Conservation (phyloP, 2,888 invertebrate genomes). For the Pristionchus arcanus region DNA sequence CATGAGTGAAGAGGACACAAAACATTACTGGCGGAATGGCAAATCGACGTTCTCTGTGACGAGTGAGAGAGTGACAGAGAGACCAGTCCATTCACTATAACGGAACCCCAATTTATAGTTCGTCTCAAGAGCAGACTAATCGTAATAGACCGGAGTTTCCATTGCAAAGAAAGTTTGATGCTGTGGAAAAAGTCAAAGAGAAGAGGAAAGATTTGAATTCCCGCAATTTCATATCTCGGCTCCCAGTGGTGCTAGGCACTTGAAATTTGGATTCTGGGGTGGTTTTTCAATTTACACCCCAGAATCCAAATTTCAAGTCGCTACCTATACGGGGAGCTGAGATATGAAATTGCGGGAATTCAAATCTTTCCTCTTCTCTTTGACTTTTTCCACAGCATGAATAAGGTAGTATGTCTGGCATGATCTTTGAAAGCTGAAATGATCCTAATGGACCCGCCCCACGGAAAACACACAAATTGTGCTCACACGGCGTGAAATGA, state of each 20-base stretch:
- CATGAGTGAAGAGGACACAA: not conserved
- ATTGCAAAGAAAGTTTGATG: not conserved
- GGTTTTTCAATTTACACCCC: too few species aligned
- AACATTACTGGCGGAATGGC: not conserved
- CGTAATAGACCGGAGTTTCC: conserved; percentile 40
- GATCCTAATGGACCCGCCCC: not conserved
- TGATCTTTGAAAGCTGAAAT: not conserved
- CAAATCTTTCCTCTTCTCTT: too few species aligned
- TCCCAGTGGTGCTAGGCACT: too few species aligned
- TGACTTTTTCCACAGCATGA: too few species aligned
- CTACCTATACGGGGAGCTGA: too few species aligned
- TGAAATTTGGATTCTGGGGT: too few species aligned
- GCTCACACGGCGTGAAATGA: not conserved
- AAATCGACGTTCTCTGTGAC: not conserved
- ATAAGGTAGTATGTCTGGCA: not conserved
- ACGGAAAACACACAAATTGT: not conserved
- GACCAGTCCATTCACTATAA: conserved; percentile 6
- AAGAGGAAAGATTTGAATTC: too few species aligned
- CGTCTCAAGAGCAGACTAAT: conserved; percentile 31
- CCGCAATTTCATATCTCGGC: too few species aligned
- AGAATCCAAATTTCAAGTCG: too few species aligned
- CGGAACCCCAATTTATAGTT: conserved; percentile 24
- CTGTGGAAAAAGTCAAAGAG: too few species aligned
- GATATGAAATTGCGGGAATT: too few species aligned
- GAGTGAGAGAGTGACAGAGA: not conserved